A percentile compares a stretch with the other conserved stretches of the same genome.
Conservation (phyloP, 2,797 vertebrate genomes). For the Crenuchus spilurus region DNA sequence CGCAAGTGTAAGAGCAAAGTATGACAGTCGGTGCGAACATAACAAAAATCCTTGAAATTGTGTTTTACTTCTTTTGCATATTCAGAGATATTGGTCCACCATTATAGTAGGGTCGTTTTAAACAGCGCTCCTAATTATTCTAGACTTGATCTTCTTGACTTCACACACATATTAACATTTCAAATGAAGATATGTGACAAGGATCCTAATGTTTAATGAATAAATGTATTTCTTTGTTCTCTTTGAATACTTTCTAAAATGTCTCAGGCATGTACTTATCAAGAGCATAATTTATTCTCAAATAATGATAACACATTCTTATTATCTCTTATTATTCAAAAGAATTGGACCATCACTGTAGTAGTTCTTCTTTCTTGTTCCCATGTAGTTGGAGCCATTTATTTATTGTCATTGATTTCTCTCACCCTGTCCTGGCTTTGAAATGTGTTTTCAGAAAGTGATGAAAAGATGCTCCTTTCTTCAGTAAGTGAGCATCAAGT, state of each 20-base stretch:
- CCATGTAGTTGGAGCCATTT: too few relatives aligned
- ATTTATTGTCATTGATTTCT: too few relatives aligned
- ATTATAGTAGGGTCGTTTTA: background rate
- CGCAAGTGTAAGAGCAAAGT: background rate
- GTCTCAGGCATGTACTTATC: background rate
- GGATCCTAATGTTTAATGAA: background rate
- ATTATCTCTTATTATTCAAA: too few relatives aligned
- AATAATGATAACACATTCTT: background rate
- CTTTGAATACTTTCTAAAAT: background rate
- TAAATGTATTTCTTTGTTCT: background rate
- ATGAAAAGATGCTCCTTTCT: too few relatives aligned
- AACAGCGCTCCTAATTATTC: conserved; percentile 23
- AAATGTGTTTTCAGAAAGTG: too few relatives aligned
- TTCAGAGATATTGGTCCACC: conserved; percentile 5
- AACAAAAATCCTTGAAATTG: conserved; percentile 17
- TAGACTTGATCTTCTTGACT: conserved; percentile 18
- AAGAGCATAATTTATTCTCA: too few relatives aligned
- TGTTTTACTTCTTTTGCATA: conserved; percentile 22
- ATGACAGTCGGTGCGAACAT: background rate
- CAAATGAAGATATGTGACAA: background rate
- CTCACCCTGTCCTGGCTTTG: too few relatives aligned
- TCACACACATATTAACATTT: background rate
- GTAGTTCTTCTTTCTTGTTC: too few relatives aligned
- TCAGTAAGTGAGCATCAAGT: too few relatives aligned
- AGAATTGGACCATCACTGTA: too few relatives aligned